Evolutionary conservation across 1,140 invertebrate genomes (phyloP), one percentile per base, ranked within the genome.

Genomic region (Nautilus pompilius): DNA sequence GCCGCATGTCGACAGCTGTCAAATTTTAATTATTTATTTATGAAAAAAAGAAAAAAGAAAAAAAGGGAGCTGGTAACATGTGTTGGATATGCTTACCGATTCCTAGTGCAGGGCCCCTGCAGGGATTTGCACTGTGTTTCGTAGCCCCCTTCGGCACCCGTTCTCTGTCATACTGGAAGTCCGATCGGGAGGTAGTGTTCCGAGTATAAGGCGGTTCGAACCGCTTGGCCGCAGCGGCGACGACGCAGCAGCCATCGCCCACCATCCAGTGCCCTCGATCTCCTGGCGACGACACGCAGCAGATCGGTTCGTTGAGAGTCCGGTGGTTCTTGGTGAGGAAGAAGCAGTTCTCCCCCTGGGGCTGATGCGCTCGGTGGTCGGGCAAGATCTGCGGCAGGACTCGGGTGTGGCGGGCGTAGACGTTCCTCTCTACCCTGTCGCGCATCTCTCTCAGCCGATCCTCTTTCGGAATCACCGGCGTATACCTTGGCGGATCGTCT

Each of bases 221-320:
- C 15, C 74, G 65, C n/a, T n/a, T n/a, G n/a, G n/a, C n/a, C n/a
- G n/a, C n/a, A n/a, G n/a, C n/a, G n/a, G n/a, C n/a, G n/a, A n/a
- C n/a, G n/a, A n/a, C n/a, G n/a, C n/a, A n/a, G n/a, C n/a, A n/a
- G n/a, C n/a, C n/a, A n/a, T n/a, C n/a, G n/a, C n/a, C n/a, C n/a
- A n/a, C n/a, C n/a, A n/a, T n/a, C n/a, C n/a, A n/a, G n/a, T n/a
- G n/a, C n/a, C n/a, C n/a, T n/a, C n/a, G n/a, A n/a, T n/a, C n/a
- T n/a, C n/a, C n/a, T n/a, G n/a, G n/a, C n/a, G n/a, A n/a, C n/a
- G n/a, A 69, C 1, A 80, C 79, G 65, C 68, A 72, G 62, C 76
- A 77, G 15, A 80, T 65, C 20, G 79, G 79, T 63, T 80, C 79
- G 69, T 79, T 79, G 33, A 79, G 58, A 8, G 75, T 54, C 36